These are phyloP conservation scores for Dascillus cervinus DNA, from an alignment of 2,888 invertebrate genomes.

Conservation along the genomic window DNA sequence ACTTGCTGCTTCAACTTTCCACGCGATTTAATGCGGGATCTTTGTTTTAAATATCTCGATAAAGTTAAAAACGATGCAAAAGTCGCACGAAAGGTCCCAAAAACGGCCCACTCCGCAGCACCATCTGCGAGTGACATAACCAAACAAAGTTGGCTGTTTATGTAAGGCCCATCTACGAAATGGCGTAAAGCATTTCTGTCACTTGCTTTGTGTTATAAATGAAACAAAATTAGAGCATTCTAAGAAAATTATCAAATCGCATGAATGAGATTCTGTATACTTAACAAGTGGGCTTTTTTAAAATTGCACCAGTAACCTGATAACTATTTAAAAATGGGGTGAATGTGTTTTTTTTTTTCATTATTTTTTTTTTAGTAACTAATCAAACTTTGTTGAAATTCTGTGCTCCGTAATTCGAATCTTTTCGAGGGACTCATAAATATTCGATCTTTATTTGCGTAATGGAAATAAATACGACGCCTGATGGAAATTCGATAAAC, in stretches of 20 bases:
- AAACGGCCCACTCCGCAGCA: too few species aligned
- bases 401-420: too few species aligned
- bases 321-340: constrained; percentile 17
- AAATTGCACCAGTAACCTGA: constrained; percentile 7
- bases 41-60: too few species aligned
- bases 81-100: too few species aligned
- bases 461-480: constrained; percentile 43
- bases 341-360: too few species aligned
- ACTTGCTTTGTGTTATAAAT: constrained; percentile 25
- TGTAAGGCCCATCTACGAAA: constrained; percentile 37
- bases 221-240: constrained; percentile 9
- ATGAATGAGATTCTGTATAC: constrained; percentile 16
- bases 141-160: neutral
- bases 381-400: constrained; percentile 17
- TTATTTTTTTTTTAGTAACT: too few species aligned
- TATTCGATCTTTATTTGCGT: constrained; percentile 21
- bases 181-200: constrained; percentile 41
- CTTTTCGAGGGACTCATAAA: constrained; percentile 4
- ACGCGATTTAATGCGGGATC: too few species aligned
- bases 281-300: neutral
- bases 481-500: constrained; percentile 33
- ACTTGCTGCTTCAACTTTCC: too few species aligned
- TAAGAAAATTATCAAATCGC: constrained; percentile 6
- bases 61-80: too few species aligned
- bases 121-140: neutral